phyloP scores from a whole-genome alignment of 2,797 vertebrate genomes.

The Phalanger gymnotis region DNA sequence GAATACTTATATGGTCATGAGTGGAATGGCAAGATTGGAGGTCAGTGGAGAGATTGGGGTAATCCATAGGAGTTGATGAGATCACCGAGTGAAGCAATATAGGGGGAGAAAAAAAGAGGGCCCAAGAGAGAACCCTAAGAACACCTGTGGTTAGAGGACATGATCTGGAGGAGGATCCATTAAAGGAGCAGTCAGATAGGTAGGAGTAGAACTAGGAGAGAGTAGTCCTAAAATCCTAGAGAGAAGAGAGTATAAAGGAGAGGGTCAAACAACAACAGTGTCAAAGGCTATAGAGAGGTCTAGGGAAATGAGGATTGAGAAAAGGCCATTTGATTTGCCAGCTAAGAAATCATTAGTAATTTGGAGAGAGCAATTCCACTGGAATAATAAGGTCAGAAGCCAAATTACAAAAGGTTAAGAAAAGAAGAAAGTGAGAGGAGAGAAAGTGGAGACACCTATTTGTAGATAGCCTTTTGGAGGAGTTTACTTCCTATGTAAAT shows the following conservation, averaged over 20 bases:
- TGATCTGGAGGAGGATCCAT: neutral
- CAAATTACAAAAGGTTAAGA: neutral
- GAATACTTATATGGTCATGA: neutral
- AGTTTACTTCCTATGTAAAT: neutral
- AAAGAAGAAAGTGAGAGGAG: neutral
- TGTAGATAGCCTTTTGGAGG: no score
- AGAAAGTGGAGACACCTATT: no score
- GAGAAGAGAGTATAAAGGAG: no score
- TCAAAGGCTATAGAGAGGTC: no score
- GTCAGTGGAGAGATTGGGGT: neutral
- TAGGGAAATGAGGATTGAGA: no score
- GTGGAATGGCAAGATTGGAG: constrained; percentile 15
- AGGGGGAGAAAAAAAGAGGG: neutral
- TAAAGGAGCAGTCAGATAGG: neutral
- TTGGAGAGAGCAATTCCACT: neutral
- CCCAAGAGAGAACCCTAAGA: neutral
- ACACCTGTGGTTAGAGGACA: neutral
- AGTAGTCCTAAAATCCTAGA: no score
- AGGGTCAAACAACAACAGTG: no score
- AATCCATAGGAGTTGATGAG: neutral
- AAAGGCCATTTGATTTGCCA: neutral
- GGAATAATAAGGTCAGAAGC: neutral
- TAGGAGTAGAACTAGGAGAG: neutral
- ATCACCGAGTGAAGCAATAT: neutral
- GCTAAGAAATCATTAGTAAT: neutral